Evolutionary conservation across 2,888 invertebrate genomes (phyloP), one percentile per base, ranked within the genome.

Genomic region (Lepidochrysops patricia): DNA sequence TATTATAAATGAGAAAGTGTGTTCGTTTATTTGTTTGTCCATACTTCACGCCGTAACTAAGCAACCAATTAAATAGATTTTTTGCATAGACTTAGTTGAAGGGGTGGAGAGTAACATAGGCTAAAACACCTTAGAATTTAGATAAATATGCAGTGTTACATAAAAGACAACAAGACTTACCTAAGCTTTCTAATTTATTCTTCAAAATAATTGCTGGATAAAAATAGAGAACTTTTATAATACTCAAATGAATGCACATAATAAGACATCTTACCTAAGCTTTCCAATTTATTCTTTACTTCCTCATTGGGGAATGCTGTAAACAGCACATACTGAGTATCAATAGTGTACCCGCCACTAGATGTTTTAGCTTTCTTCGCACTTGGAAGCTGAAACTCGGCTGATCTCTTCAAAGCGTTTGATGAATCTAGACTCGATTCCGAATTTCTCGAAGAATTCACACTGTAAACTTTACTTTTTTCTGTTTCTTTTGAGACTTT

Each of bases 241-340:
- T 29, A 29, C 4, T 29, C 29, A 29, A 29, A n/a, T n/a, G n/a
- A n/a, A n/a, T n/a, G n/a, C n/a, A n/a, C n/a, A n/a, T n/a, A n/a
- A n/a, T n/a, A n/a, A n/a, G n/a, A n/a, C n/a, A 26, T 2, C 79
- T 78, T 62, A 89, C 88, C 88, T 65, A 87, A 67, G 60, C 75
- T 76, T 65, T 80, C 79, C 63, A 89, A 70, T 49, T 81, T 79
- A 0, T 58, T 60, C 61, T 73, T 80, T 2, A 84, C 80, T 66
- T 80, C 78, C 29, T 79, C 64, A 9, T 43, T 57, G 0, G 84
- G 77, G 60, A 86, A 86, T 0, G 85, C 84, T 0, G 88, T 87
- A 58, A 87, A 83, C 35, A 88, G 65, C 0, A 89, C 82, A 61
- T 72, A 66, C 2, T 83, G 84, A 0, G 72, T 77, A 26, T 72